phyloP scores from a whole-genome alignment of 2,797 vertebrate genomes.

The Spinus pinus region DNA sequence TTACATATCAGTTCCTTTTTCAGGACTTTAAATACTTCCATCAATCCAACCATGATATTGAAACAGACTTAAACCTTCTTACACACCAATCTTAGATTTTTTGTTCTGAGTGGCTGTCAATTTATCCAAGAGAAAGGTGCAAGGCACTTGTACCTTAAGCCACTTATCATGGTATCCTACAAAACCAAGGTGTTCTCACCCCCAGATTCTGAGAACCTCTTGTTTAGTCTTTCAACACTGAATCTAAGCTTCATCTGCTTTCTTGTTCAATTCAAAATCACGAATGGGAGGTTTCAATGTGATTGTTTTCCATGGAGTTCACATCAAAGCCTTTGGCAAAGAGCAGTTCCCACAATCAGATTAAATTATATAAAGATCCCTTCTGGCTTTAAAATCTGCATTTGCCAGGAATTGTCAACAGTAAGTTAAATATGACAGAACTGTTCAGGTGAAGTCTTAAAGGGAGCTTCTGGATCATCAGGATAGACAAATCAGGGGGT shows the following conservation, averaged over 20 bases:
- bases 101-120: not conserved
- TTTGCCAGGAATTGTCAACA: not conserved
- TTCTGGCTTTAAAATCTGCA: not conserved
- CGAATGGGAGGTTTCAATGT: not conserved
- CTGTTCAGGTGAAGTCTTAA: not conserved
- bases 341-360: not conserved
- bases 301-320: not conserved
- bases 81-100: not conserved
- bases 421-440: not conserved
- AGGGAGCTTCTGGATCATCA: not conserved
- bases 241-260: not conserved
- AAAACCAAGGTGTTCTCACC: not conserved
- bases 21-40: not conserved
- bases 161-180: not conserved
- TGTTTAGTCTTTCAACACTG: not conserved
- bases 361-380: not conserved
- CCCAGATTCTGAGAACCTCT: not conserved
- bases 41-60: not conserved
- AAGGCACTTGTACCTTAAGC: not conserved
- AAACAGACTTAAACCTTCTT: not conserved
- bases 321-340: not conserved
- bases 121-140: not conserved
- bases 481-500: not conserved
- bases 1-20: not conserved
- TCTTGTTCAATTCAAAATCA: not conserved